Evolutionary conservation across 92 coral and sea anemone genomes (phyloP).

Genomic region (Bergia puertoricense): DNA sequence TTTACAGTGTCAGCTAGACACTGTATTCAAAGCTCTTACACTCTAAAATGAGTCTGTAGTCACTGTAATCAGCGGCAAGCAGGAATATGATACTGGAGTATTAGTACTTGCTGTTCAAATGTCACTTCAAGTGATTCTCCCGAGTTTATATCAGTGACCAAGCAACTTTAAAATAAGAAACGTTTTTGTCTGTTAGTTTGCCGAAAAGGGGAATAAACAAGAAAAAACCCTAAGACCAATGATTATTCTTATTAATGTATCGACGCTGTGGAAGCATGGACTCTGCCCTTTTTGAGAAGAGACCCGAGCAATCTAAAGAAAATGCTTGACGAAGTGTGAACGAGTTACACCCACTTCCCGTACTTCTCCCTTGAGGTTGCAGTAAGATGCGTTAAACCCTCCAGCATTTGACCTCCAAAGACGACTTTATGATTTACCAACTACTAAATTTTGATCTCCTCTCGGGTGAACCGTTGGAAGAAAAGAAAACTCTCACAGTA

Average conservation of each 20-base stretch:
- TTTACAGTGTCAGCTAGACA: too few species aligned
- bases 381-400: background rate
- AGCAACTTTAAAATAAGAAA: too few species aligned
- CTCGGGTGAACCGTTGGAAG: background rate
- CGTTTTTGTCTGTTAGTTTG: too few species aligned
- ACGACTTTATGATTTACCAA: background rate
- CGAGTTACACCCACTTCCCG: background rate
- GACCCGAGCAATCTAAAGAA: background rate
- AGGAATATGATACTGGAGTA: too few species aligned
- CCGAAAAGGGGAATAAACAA: too few species aligned
- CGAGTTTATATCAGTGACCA: too few species aligned
- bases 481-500: background rate
- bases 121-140: too few species aligned
- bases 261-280: background rate
- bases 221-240: too few species aligned
- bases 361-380: background rate
- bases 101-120: too few species aligned
- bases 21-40: too few species aligned
- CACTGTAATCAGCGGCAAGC: too few species aligned
- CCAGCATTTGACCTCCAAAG: background rate
- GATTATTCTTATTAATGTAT: background rate
- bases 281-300: background rate
- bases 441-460: background rate
- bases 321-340: background rate
- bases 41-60: too few species aligned